phyloP scores from a whole-genome alignment of 2,113 vertebrate species.

The Parotia lawesii region DNA sequence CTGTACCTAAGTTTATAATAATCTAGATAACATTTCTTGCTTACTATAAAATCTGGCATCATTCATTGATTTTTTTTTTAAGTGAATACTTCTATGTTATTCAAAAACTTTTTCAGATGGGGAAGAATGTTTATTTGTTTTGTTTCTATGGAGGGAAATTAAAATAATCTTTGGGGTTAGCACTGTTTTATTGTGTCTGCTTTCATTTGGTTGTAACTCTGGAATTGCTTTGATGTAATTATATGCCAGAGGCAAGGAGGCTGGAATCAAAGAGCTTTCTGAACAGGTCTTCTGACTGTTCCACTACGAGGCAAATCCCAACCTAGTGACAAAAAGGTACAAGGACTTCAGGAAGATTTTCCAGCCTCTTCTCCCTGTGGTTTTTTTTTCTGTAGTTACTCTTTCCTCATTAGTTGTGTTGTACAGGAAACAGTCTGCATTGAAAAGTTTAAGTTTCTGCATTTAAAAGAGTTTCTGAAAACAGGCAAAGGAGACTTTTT shows the following conservation, averaged over 20 bases:
- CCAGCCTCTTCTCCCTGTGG: neutral
- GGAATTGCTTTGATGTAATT: neutral
- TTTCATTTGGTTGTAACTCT: neutral
- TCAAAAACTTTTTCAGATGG: neutral
- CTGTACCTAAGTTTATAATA: neutral
- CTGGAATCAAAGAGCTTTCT: neutral
- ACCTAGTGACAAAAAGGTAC: neutral
- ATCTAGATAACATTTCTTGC: neutral
- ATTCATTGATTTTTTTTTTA: accelerated
- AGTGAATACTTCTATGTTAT: neutral
- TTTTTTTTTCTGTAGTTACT: neutral
- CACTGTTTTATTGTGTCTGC: neutral
- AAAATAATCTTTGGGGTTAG: neutral
- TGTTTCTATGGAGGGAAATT: neutral
- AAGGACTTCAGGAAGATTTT: neutral
- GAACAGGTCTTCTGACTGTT: neutral
- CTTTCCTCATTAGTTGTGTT: neutral
- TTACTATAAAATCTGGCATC: neutral
- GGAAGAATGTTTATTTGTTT: neutral
- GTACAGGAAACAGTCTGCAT: neutral
- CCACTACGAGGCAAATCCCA: neutral
- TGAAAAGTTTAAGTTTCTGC: neutral
- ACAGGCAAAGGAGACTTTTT: neutral
- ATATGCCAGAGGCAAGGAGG: neutral
- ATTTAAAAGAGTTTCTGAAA: neutral